Conservation (phyloP, 2,888 invertebrate species). For the Proisotoma minuta region DNA sequence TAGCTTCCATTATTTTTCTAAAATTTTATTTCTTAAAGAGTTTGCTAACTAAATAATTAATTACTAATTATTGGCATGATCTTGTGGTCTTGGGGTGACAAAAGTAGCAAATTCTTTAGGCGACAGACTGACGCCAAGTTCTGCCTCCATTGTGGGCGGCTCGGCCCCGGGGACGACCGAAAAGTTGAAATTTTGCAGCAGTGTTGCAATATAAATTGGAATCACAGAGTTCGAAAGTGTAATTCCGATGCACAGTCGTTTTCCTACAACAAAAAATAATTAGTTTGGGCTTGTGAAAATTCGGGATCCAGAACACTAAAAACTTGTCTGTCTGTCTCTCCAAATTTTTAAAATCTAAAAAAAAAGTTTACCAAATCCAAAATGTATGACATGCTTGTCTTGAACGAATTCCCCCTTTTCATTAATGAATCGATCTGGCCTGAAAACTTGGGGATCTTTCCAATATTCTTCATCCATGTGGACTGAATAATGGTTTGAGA, state of each 20-base stretch:
- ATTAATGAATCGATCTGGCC: slow-evolving; percentile 31
- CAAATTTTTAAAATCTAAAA: too few species aligned
- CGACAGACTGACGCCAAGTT: slow-evolving; percentile 29
- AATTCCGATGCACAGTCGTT: slow-evolving; percentile 30
- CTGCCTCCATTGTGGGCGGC: slow-evolving; percentile 24
- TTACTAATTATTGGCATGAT: too few species aligned
- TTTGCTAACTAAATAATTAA: neutral
- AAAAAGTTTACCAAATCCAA: slow-evolving; percentile 37
- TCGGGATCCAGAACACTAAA: too few species aligned
- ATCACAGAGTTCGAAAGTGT: slow-evolving; percentile 22
- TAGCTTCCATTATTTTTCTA: too few species aligned
- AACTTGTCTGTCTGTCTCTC: too few species aligned
- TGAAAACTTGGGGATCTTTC: slow-evolving; percentile 25
- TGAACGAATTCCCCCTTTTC: slow-evolving; percentile 29
- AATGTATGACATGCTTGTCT: slow-evolving; percentile 28
- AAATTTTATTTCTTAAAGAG: too few species aligned
- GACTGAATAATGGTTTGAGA: slow-evolving; percentile 29
- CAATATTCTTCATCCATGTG: slow-evolving; percentile 26
- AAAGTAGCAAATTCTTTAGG: slow-evolving; percentile 23
- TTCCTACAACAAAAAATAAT: slow-evolving; percentile 19
- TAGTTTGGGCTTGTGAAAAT: too few species aligned
- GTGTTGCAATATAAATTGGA: slow-evolving; percentile 18
- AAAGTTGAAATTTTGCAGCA: slow-evolving; percentile 25
- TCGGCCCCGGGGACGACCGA: slow-evolving; percentile 19
- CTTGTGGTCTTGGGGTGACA: slow-evolving; percentile 8